These are phyloP conservation scores for Cosmia pyralina DNA, from an alignment of 2,888 invertebrate species.

Conservation along the genomic window DNA sequence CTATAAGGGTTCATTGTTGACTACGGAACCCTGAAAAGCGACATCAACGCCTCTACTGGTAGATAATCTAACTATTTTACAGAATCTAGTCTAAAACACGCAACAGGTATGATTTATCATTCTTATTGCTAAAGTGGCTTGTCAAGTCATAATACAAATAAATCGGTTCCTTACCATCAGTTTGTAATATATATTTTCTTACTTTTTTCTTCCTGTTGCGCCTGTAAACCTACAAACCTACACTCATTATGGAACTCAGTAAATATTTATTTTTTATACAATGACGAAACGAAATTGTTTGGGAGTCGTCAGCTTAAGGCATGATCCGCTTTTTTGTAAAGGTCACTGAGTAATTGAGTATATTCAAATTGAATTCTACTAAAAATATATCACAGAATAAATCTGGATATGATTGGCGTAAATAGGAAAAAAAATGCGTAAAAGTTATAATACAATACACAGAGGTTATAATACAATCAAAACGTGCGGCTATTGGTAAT, in stretches of 20 bases:
- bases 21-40: too few species aligned
- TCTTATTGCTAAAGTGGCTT: not conserved
- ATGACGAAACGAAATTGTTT: not conserved
- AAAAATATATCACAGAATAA: not conserved
- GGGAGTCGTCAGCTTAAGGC: not conserved
- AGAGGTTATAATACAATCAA: too few species aligned
- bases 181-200: not conserved
- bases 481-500: too few species aligned
- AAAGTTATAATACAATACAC: not conserved
- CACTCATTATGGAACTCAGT: not conserved
- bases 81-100: too few species aligned
- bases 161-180: not conserved
- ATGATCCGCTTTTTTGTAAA: constrained; percentile 1
- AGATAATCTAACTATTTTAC: too few species aligned
- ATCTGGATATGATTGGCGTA: not conserved
- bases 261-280: not conserved
- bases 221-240: not conserved
- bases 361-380: not conserved
- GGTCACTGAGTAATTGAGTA: constrained; percentile 9
- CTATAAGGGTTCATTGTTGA: too few species aligned
- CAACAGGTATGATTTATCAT: not conserved
- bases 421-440: not conserved
- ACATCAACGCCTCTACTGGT: too few species aligned
- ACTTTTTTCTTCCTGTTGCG: not conserved
- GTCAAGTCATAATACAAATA: constrained; percentile 5